These are phyloP conservation scores for Chinchilla lanigera DNA, from an alignment of 2,113 vertebrate species.

Conservation along the genomic window DNA sequence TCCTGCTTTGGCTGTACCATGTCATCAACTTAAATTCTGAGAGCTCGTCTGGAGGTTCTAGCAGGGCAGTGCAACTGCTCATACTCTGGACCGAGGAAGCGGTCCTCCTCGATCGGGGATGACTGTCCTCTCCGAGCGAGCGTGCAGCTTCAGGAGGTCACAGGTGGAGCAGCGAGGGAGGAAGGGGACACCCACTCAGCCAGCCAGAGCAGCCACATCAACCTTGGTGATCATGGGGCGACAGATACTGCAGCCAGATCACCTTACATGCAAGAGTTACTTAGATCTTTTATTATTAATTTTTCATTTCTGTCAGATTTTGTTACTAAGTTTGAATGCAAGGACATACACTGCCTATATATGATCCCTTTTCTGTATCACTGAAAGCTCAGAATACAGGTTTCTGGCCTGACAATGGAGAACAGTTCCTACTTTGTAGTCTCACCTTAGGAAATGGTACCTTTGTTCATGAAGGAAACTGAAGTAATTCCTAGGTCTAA, in stretches of 20 bases:
- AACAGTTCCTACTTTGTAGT: slow-evolving; percentile 9
- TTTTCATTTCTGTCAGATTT: slow-evolving; percentile 44
- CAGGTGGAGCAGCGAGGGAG: background rate
- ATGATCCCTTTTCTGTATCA: background rate
- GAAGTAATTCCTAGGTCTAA: background rate
- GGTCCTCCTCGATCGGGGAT: background rate
- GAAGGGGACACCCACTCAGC: background rate
- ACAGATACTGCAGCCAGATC: background rate
- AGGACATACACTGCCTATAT: background rate
- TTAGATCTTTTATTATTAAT: slow-evolving; percentile 6
- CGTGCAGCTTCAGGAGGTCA: background rate
- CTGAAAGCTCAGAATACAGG: slow-evolving; percentile 10
- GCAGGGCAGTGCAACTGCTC: background rate
- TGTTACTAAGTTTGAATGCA: slow-evolving; percentile 41
- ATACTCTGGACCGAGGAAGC: background rate
- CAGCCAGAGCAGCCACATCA: background rate
- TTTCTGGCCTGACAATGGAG: background rate
- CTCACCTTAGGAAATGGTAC: background rate
- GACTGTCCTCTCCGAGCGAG: background rate
- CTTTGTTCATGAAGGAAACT: slow-evolving; percentile 6
- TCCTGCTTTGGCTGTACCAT: background rate
- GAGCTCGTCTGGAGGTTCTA: background rate
- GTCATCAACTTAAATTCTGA: background rate
- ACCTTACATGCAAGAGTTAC: background rate
- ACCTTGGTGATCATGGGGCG: background rate